These are phyloP conservation scores for Trichosurus vulpecula DNA, from an alignment of 2,797 vertebrate genomes.

Conservation along the genomic window DNA sequence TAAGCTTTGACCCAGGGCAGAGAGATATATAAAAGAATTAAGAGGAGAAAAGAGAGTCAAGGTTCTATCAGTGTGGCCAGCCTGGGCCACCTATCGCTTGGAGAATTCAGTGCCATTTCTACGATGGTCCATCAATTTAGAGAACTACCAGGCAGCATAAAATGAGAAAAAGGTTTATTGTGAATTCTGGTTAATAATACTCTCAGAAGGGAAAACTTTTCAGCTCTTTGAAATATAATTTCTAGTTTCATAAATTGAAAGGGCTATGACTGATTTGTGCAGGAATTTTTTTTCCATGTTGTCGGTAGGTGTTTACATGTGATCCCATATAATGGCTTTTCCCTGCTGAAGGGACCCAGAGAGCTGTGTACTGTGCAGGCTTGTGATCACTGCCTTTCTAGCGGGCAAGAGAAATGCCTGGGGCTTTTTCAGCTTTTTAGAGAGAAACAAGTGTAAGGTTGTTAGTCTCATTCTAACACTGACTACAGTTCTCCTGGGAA, in stretches of 20 bases:
- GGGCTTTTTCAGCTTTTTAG: slow-evolving; percentile 80
- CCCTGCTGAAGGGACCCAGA: slow-evolving; percentile 72
- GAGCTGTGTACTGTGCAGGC: slow-evolving; percentile 63
- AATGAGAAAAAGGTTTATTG: slow-evolving; percentile 76
- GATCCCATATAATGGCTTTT: slow-evolving; percentile 82
- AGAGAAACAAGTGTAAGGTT: slow-evolving; percentile 79
- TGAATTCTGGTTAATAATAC: slow-evolving; percentile 79
- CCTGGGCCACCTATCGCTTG: slow-evolving; percentile 40
- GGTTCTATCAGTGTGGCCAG: slow-evolving; percentile 23
- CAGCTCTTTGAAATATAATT: slow-evolving; percentile 82
- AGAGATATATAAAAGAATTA: slow-evolving; percentile 27
- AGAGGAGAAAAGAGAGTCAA: background rate
- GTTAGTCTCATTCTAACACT: slow-evolving; percentile 79
- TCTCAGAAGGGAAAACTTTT: slow-evolving; percentile 78
- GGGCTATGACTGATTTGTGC: slow-evolving; percentile 65
- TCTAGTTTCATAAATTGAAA: slow-evolving; percentile 82
- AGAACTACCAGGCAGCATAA: slow-evolving; percentile 63
- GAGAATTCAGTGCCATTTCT: slow-evolving; percentile 68
- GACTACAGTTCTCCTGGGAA: slow-evolving; percentile 78
- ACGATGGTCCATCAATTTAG: slow-evolving; percentile 70
- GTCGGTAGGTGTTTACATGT: slow-evolving; percentile 62
- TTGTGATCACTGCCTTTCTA: slow-evolving; percentile 77
- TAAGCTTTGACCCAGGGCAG: slow-evolving; percentile 45
- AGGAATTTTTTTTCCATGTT: slow-evolving; percentile 73
- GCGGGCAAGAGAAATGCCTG: slow-evolving; percentile 77